Conservation (phyloP, 2,888 invertebrate genomes). For the Magallana nippona region DNA sequence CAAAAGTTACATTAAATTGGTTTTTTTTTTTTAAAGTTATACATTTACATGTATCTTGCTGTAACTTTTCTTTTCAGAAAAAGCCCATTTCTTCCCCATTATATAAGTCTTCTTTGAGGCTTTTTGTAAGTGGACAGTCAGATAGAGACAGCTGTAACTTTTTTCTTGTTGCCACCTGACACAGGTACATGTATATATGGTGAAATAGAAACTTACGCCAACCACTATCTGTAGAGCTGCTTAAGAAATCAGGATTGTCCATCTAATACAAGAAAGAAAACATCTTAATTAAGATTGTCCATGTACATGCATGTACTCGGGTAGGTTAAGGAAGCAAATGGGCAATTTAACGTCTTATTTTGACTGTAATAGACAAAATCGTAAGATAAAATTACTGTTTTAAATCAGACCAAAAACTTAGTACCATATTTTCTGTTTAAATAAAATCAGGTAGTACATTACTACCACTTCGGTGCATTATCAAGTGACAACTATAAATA, state of each 20-base stretch:
- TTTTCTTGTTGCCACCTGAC: not conserved
- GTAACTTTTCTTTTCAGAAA: not conserved
- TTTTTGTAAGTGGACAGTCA: not conserved
- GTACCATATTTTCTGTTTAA: no score
- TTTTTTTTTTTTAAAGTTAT: not conserved
- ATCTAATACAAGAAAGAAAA: slow-evolving; percentile 52
- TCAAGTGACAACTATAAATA: no score
- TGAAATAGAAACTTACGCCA: slow-evolving; percentile 68
- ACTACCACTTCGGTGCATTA: no score
- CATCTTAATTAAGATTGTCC: not conserved
- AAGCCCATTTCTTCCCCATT: not conserved
- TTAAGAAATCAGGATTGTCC: slow-evolving; percentile 55
- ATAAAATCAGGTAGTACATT: no score
- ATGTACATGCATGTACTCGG: no score
- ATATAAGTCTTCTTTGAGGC: not conserved
- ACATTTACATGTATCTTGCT: not conserved
- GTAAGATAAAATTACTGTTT: no score
- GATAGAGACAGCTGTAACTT: not conserved
- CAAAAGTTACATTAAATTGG: not conserved
- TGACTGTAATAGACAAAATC: no score
- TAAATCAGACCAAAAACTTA: no score
- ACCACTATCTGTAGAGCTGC: slow-evolving; percentile 73
- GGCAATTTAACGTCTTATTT: no score
- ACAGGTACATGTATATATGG: slow-evolving; percentile 13
- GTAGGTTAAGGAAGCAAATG: no score